A percentile compares a stretch with the other conserved stretches of the same genome.
Conservation (phyloP, 2,113 vertebrate species). For the Probosciger aterrimus region DNA sequence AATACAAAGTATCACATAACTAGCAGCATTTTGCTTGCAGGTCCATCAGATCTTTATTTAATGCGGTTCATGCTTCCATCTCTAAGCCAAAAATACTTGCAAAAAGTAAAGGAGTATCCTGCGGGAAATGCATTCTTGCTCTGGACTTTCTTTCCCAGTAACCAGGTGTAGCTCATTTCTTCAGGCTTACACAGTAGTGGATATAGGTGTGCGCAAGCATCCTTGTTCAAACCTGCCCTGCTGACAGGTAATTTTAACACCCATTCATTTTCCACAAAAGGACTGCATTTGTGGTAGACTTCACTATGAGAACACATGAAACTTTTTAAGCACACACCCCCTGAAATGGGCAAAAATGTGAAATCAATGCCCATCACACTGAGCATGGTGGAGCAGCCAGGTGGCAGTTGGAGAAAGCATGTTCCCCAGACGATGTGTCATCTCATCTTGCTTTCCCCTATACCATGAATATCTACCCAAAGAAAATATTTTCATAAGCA, state of each 20-base stretch:
- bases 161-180: slow-evolving; percentile 52
- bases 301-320: background rate
- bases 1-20: background rate
- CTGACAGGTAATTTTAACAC: slow-evolving; percentile 52
- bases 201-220: slow-evolving; percentile 43
- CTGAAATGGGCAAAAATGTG: background rate
- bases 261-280: slow-evolving; percentile 32
- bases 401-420: background rate
- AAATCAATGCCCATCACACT: background rate
- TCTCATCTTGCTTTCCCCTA: background rate
- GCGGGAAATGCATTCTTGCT: background rate
- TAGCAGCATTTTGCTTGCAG: background rate
- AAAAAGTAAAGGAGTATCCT: background rate
- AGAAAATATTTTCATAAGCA: background rate
- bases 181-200: background rate
- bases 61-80: background rate
- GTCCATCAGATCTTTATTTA: background rate
- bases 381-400: rapidly evolving
- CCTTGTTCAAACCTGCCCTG: slow-evolving; percentile 62
- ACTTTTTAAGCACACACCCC: background rate
- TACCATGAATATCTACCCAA: background rate
- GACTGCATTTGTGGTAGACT: background rate
- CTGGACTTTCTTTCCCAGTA: background rate
- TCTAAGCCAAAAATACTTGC: background rate
- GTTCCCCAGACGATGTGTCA: rapidly evolving